Percentiles rank a stretch among this genome's conserved stretches.
Conservation (phyloP, 2,888 invertebrate species). For the Leistus spinibarbis region DNA sequence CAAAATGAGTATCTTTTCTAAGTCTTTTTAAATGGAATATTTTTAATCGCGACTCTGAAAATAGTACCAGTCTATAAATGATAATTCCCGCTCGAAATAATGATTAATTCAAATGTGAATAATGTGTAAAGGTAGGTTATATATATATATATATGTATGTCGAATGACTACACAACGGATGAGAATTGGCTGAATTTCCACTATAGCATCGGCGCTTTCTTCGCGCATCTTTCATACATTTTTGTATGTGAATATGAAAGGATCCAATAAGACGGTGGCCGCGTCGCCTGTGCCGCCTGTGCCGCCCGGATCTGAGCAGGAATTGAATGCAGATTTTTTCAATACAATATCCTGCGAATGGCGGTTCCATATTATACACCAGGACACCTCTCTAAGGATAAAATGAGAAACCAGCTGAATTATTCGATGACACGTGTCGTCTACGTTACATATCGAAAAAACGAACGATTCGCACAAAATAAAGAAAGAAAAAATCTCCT, state of each 20-base stretch:
- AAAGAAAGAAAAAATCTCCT: too few relatives aligned
- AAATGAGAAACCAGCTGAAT: constrained; percentile 38
- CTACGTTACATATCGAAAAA: not conserved
- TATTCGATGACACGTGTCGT: constrained; percentile 34
- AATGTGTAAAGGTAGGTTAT: too few relatives aligned
- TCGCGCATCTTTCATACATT: constrained; percentile 36
- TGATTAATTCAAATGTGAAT: too few relatives aligned
- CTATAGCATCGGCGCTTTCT: constrained; percentile 4
- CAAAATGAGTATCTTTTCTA: too few relatives aligned
- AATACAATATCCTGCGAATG: constrained; percentile 43
- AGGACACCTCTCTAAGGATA: constrained; percentile 28
- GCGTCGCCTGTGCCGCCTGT: too few relatives aligned
- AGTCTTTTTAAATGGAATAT: too few relatives aligned
- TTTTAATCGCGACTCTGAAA: too few relatives aligned
- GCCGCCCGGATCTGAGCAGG: constrained; percentile 39
- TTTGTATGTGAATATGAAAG: constrained; percentile 40
- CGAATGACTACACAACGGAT: not conserved
- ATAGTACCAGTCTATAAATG: too few relatives aligned
- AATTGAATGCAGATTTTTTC: constrained; percentile 44
- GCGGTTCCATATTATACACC: constrained; percentile 38
- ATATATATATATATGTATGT: constrained; percentile 1
- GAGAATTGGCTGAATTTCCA: not conserved
- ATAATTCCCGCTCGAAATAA: too few relatives aligned
- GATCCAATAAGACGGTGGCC: constrained; percentile 36
- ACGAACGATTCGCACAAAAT: not conserved